Base-by-base conservation (phyloP, 1,140 invertebrate species). In the Carcinoscorpius rotundicauda region DNA sequence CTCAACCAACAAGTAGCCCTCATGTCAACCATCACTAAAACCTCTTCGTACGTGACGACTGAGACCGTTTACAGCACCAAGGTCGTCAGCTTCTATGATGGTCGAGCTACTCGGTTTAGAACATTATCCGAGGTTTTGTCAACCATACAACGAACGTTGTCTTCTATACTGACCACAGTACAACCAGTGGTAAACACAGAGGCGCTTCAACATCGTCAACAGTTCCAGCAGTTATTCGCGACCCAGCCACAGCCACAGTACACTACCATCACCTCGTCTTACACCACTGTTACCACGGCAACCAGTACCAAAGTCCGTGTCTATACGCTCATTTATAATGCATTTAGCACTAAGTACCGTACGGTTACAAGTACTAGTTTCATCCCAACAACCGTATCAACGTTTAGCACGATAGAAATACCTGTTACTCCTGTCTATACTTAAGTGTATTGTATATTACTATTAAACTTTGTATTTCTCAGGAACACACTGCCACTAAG, bases 61-160 rank as follows among this genome's bases (percentile, higher is more conserved):
- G 73, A 75, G 56, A 75, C 74, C 0, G 29, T 75, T 6, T 75
- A 71, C 60, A 70, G 64, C 51, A 75, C 74, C 11, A 74, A 72
- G 64, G 65, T 71, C 5, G 61, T 75, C 6, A 69, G 73, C 57
- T 72, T 74, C 52, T 74, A 74, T 49, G 74, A 75, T 62, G 74
- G 74, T 50, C 64, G 75, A 64, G 60, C 64, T 48, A 74, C 72
- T 9, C 60, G 71, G 51, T 71, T 68, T 51, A 56, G 73, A 62
- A 74, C 69, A 3, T 58, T 74, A 29, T 66, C 64, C 6, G 73
- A 75, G 49, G 69, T 72, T 5, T 65, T 64, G 4, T 66, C 64
- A 11, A 72, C 69, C 5, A 70, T 68, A 4, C 69, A 68, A 61
- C 59, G 62, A 55, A 71, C 70, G 3, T 52, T 75, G 5, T 71